phyloP scores from a whole-genome alignment of 2,888 invertebrate species.

The Cerastis leucographa region DNA sequence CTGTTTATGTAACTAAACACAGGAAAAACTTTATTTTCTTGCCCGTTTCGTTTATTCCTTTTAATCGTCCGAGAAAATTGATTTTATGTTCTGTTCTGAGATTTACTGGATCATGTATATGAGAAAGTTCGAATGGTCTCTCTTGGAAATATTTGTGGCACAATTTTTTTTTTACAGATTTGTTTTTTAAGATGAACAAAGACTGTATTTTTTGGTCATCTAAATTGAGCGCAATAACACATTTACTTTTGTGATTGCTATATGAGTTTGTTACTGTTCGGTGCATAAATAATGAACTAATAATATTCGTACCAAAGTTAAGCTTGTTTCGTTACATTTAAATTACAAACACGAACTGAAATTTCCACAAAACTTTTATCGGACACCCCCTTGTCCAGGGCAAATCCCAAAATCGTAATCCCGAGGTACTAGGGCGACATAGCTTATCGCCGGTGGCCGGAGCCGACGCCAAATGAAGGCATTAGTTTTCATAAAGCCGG shows the following conservation, averaged over 20 bases:
- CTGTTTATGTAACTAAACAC: constrained; percentile 73
- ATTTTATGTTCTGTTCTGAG: constrained; percentile 44
- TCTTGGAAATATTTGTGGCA: background rate
- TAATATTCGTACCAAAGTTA: constrained; percentile 35
- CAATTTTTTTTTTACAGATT: background rate
- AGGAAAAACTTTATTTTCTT: constrained; percentile 64
- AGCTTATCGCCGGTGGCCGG: constrained; percentile 86
- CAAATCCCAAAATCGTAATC: constrained; percentile 86
- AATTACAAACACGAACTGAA: constrained; percentile 80
- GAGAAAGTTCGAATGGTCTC: constrained; percentile 4
- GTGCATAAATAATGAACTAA: constrained; percentile 18
- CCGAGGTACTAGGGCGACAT: constrained; percentile 87
- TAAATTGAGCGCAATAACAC: background rate
- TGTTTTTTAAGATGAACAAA: background rate
- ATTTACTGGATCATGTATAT: constrained; percentile 20
- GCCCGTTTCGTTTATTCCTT: constrained; percentile 51
- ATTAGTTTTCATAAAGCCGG: constrained; percentile 90
- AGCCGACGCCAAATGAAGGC: constrained; percentile 88
- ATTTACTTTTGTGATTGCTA: too few species aligned
- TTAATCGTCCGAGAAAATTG: constrained; percentile 57
- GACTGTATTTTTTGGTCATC: background rate
- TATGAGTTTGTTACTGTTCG: too few species aligned
- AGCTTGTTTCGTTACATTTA: constrained; percentile 77
- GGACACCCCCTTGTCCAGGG: constrained; percentile 73
- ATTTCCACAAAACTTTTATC: constrained; percentile 85